These are phyloP conservation scores for Virgularia gustaviana DNA, from an alignment of 92 coral and sea anemone genomes.

Conservation along the genomic window DNA sequence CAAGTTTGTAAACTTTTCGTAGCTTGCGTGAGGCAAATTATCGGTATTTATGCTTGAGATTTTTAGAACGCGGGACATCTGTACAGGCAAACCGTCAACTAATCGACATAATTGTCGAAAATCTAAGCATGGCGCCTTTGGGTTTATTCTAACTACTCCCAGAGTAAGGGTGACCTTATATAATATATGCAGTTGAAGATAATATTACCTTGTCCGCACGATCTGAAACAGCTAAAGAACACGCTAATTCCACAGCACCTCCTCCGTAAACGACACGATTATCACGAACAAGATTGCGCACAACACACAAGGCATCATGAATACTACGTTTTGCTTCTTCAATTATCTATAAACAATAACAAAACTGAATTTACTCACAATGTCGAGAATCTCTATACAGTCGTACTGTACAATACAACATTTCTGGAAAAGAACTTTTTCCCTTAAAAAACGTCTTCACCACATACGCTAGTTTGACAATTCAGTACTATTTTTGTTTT, in stretches of 20 bases:
- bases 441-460: not conserved
- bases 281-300: conserved; percentile 93
- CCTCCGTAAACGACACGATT: conserved; percentile 97
- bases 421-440: too few species aligned
- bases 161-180: too few species aligned
- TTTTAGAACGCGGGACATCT: too few species aligned
- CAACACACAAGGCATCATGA: conserved; percentile 96
- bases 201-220: conserved; percentile 84
- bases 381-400: too few species aligned
- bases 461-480: too few species aligned
- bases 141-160: not conserved
- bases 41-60: too few species aligned
- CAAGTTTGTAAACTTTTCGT: too few species aligned
- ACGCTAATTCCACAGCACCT: conserved; percentile 94
- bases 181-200: not conserved
- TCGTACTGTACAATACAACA: too few species aligned
- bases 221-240: conserved; percentile 82
- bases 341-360: conserved; percentile 56
- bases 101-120: not conserved
- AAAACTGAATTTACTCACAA: too few species aligned
- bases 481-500: too few species aligned
- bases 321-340: conserved; percentile 98
- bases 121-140: not conserved
- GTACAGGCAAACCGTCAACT: not conserved
- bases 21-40: too few species aligned